Conservation (phyloP, 1,140 invertebrate genomes). For the Hirudo medicinalis region DNA sequence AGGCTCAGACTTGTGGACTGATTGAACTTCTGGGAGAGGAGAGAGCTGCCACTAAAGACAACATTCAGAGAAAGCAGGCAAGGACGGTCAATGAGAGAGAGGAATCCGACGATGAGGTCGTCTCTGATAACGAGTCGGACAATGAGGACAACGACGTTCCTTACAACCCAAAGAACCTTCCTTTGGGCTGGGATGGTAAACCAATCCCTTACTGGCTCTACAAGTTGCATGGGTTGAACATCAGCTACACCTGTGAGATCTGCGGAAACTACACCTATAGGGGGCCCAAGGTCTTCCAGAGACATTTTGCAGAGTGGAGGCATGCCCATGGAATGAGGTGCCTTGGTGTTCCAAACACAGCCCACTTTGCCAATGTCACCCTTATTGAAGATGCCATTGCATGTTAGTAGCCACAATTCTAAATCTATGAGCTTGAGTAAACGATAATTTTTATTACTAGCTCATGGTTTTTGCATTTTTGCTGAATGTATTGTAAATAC, state of each 20-base stretch:
- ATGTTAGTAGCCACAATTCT: slow-evolving; percentile 47
- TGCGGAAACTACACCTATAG: slow-evolving; percentile 99
- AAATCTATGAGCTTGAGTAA: not conserved
- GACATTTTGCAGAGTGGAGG: slow-evolving; percentile 98
- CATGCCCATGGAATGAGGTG: slow-evolving; percentile 97
- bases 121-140: slow-evolving; percentile 49
- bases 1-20: slow-evolving; percentile 75
- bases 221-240: slow-evolving; percentile 95
- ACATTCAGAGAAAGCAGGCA: slow-evolving; percentile 94
- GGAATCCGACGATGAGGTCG: slow-evolving; percentile 50
- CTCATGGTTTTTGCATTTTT: not conserved
- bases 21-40: slow-evolving; percentile 65
- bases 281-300: slow-evolving; percentile 98
- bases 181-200: slow-evolving; percentile 98
- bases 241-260: slow-evolving; percentile 97
- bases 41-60: slow-evolving; percentile 81
- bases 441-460: not conserved
- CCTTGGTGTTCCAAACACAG: slow-evolving; percentile 95
- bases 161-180: slow-evolving; percentile 98
- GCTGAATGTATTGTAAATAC: no score
- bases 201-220: slow-evolving; percentile 99
- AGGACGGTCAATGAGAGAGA: slow-evolving; percentile 84
- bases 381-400: slow-evolving; percentile 95
- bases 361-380: slow-evolving; percentile 98
- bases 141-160: slow-evolving; percentile 80